Percentiles rank a stretch among this genome's conserved stretches.
These are phyloP conservation scores for Podarcis raffonei DNA, from an alignment of 2,113 vertebrate species.

Conservation along the genomic window DNA sequence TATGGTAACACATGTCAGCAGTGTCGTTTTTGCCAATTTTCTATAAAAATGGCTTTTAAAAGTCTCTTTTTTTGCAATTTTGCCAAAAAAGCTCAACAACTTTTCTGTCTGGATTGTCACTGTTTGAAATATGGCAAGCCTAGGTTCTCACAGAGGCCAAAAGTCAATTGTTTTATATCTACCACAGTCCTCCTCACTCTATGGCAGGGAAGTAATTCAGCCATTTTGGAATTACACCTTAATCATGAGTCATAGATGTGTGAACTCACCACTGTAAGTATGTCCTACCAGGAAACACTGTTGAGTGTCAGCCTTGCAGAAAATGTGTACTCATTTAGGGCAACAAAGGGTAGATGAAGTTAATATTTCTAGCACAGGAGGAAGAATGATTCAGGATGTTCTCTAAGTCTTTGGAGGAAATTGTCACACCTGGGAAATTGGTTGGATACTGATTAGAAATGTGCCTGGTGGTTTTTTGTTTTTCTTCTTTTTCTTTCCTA, in stretches of 20 bases:
- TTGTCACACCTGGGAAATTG: background rate
- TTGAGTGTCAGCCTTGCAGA: conserved; percentile 3
- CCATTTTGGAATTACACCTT: background rate
- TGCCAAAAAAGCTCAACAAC: too few species aligned
- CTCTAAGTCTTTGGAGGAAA: background rate
- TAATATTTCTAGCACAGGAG: background rate
- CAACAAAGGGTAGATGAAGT: background rate
- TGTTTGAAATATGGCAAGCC: too few species aligned
- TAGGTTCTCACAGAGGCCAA: background rate
- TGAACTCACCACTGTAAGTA: background rate
- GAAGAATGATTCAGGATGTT: background rate
- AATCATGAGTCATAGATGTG: background rate
- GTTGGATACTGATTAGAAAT: background rate
- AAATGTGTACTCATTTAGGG: background rate
- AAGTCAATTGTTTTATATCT: background rate
- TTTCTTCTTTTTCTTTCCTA: background rate
- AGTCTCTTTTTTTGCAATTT: too few species aligned
- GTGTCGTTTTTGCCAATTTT: too few species aligned
- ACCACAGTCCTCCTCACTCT: background rate
- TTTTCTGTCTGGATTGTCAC: too few species aligned
- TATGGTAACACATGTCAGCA: too few species aligned
- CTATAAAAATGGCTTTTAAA: too few species aligned
- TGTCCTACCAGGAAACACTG: background rate
- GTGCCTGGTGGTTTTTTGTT: background rate
- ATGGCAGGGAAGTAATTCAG: background rate